Evolutionary conservation across 2,888 invertebrate species (phyloP).

Genomic region (Amphipyra berbera): DNA sequence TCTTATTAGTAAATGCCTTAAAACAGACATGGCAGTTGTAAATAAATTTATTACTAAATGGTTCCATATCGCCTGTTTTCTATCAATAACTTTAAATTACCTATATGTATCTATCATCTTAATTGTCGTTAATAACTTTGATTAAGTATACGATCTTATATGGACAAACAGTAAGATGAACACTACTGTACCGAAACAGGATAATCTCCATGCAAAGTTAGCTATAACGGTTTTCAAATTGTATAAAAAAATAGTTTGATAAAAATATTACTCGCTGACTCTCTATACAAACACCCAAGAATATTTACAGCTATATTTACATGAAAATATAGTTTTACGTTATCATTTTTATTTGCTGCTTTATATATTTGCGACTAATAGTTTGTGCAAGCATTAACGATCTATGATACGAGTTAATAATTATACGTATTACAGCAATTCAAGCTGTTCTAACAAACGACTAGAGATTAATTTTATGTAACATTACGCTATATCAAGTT

Average conservation of each 20-base stretch:
- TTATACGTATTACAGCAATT: conserved; percentile 33
- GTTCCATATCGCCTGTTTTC: conserved; percentile 70
- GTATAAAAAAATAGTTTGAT: conserved; percentile 85
- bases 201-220: conserved; percentile 52
- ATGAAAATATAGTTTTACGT: conserved; percentile 59
- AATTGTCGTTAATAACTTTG: conserved; percentile 42
- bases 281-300: conserved; percentile 81
- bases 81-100: conserved; percentile 41
- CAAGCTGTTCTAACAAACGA: conserved; percentile 50
- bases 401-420: conserved; percentile 25
- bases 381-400: conserved; percentile 65
- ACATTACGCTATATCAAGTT: conserved; percentile 18
- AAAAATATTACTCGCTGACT: conserved; percentile 82
- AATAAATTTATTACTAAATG: conserved; percentile 72
- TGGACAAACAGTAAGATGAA: conserved; percentile 51
- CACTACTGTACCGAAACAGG: conserved; percentile 52
- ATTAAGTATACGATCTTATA: conserved; percentile 44
- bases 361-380: conserved; percentile 42
- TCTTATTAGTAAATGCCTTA: conserved; percentile 61
- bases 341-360: conserved; percentile 32
- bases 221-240: conserved; percentile 64
- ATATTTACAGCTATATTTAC: conserved; percentile 83
- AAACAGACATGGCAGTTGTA: conserved; percentile 58
- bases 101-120: conserved; percentile 44
- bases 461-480: conserved; percentile 27